Conservation (phyloP, 1,140 invertebrate species). For the Drosophila bocki region DNA sequence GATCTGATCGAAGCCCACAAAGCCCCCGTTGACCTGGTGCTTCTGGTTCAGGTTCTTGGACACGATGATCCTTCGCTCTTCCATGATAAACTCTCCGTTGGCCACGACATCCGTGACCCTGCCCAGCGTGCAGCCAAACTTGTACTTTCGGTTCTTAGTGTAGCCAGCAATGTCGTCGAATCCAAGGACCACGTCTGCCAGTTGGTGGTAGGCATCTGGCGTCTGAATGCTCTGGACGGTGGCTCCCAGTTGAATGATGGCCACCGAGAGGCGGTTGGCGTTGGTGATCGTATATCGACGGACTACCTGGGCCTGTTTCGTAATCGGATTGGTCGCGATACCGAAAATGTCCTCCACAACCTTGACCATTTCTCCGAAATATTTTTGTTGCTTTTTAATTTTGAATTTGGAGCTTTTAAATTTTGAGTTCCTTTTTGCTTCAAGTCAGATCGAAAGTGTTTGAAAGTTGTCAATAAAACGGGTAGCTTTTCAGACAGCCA, state of each 20-base stretch:
- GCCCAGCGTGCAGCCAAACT: conserved; percentile 95
- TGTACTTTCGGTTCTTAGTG: conserved; percentile 86
- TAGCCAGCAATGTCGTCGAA: conserved; percentile 90
- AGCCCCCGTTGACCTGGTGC: conserved; percentile 94
- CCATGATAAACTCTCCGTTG: conserved; percentile 89
- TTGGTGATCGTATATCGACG: conserved; percentile 88
- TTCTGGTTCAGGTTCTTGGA: conserved; percentile 89
- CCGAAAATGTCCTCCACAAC: conserved; percentile 75
- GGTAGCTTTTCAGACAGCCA: neutral
- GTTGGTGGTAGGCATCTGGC: conserved; percentile 89
- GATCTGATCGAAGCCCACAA: conserved; percentile 94
- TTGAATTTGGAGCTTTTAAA: conserved; percentile 5
- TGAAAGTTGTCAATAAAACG: neutral
- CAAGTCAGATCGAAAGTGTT: neutral
- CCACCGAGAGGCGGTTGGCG: conserved; percentile 85
- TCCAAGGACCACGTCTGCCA: conserved; percentile 91
- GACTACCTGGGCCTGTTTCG: conserved; percentile 79
- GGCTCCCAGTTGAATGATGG: conserved; percentile 87
- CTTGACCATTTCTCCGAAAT: conserved; percentile 47
- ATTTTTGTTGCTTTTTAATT: conserved; percentile 10
- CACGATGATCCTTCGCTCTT: conserved; percentile 89
- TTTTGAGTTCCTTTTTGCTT: neutral
- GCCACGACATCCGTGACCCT: conserved; percentile 94
- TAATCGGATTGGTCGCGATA: conserved; percentile 62
- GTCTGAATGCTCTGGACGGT: conserved; percentile 90